Percentiles rank a stretch among this genome's conserved stretches.
Conservation (phyloP, 1,140 invertebrate genomes). For the Microplitis demolitor region DNA sequence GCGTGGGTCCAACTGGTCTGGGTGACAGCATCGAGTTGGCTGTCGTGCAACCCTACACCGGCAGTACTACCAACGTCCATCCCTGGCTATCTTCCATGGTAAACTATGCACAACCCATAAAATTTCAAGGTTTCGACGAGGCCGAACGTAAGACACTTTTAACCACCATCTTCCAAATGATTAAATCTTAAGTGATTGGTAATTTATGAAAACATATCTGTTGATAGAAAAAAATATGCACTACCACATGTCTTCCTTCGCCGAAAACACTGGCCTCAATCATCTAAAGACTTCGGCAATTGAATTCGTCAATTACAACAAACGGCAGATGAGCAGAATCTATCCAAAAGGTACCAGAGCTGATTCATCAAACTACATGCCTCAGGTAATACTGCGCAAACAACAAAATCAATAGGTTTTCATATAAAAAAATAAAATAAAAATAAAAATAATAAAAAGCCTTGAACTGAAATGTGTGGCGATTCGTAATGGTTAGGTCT, state of each 20-base stretch:
- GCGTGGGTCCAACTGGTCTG: constrained; percentile 43
- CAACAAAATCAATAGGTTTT: neutral
- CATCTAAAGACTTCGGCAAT: constrained; percentile 95
- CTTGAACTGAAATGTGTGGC: neutral
- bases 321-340: constrained; percentile 97
- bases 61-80: constrained; percentile 98
- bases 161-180: neutral
- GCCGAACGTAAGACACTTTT: constrained; percentile 81
- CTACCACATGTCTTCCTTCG: constrained; percentile 99
- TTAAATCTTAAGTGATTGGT: neutral
- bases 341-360: constrained; percentile 98
- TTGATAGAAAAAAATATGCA: constrained; percentile 89
- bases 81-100: constrained; percentile 98
- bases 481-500: constrained; percentile 66
- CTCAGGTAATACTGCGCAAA: constrained; percentile 73
- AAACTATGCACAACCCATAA: constrained; percentile 99
- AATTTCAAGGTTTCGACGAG: constrained; percentile 97
- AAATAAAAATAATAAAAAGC: neutral
- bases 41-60: constrained; percentile 82
- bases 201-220: constrained; percentile 16
- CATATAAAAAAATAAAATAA: neutral
- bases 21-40: constrained; percentile 71
- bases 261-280: constrained; percentile 93
- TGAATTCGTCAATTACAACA: constrained; percentile 99
- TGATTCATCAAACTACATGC: constrained; percentile 99